Evolutionary conservation across 2,888 invertebrate genomes (phyloP).

Genomic region (Trichogramma evanescens): DNA sequence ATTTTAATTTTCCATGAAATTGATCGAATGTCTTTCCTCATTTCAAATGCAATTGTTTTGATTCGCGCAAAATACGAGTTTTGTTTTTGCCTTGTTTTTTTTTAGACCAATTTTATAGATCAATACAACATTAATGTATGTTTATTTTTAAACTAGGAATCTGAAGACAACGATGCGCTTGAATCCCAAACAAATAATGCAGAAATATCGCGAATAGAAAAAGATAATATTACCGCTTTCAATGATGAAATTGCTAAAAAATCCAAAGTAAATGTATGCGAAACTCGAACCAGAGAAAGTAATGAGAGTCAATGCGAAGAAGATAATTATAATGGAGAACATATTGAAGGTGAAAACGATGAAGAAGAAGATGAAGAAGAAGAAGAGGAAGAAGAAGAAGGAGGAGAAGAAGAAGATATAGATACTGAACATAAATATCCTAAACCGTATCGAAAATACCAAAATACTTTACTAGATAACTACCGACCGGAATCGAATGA

Average conservation of each 20-base stretch:
- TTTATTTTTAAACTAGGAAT: constrained; percentile 12
- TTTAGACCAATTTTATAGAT: too few species aligned
- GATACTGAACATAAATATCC: not conserved
- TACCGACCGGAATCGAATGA: not conserved
- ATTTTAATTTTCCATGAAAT: too few species aligned
- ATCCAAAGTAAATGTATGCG: not conserved
- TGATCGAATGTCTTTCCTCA: too few species aligned
- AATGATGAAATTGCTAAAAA: not conserved
- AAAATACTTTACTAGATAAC: not conserved
- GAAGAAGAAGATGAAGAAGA: constrained; percentile 18
- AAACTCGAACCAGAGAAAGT: not conserved
- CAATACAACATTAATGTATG: not conserved
- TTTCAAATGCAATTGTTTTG: too few species aligned
- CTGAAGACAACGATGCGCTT: constrained; percentile 10
- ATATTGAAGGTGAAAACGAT: constrained; percentile 14
- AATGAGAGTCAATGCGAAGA: not conserved
- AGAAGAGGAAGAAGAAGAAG: constrained; percentile 17
- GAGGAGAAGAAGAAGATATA: constrained; percentile 21
- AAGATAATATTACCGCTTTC: not conserved
- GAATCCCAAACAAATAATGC: constrained; percentile 10
- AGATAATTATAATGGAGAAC: not conserved
- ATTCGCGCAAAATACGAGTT: too few species aligned
- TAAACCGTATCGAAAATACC: too few species aligned
- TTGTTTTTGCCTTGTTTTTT: too few species aligned
- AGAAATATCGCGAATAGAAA: not conserved